These are phyloP conservation scores for Ianthella basta DNA, from an alignment of 37 sponge, comb jelly and placozoan species.

Conservation along the genomic window DNA sequence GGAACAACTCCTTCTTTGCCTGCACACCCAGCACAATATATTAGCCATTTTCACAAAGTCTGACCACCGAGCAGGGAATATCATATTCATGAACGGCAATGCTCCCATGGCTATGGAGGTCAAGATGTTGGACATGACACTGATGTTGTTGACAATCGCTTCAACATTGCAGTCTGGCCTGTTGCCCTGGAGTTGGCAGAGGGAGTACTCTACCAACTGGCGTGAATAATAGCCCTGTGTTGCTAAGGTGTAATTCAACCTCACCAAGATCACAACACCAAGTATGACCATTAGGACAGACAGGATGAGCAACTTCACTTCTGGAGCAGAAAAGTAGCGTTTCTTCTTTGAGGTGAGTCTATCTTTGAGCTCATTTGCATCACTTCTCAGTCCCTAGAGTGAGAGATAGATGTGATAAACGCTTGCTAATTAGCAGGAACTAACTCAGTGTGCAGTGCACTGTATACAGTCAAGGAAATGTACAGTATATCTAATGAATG, in stretches of 20 bases:
- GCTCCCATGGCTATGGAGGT: background rate
- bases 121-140: background rate
- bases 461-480: no score
- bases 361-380: background rate
- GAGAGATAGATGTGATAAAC: no score
- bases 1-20: no score
- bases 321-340: background rate
- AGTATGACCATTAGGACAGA: background rate
- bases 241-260: background rate
- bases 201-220: background rate
- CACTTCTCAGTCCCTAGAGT: no score
- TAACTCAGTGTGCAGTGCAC: no score
- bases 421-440: no score
- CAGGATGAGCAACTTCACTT: slow-evolving; percentile 3
- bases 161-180: background rate
- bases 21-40: no score
- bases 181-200: background rate
- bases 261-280: slow-evolving; percentile 13
- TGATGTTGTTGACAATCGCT: background rate
- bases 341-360: background rate
- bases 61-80: background rate
- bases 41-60: background rate
- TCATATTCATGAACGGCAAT: background rate
- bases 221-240: background rate
- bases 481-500: no score